Base-by-base conservation (phyloP, 2,888 invertebrate genomes). In the Cetonia aurata region DNA sequence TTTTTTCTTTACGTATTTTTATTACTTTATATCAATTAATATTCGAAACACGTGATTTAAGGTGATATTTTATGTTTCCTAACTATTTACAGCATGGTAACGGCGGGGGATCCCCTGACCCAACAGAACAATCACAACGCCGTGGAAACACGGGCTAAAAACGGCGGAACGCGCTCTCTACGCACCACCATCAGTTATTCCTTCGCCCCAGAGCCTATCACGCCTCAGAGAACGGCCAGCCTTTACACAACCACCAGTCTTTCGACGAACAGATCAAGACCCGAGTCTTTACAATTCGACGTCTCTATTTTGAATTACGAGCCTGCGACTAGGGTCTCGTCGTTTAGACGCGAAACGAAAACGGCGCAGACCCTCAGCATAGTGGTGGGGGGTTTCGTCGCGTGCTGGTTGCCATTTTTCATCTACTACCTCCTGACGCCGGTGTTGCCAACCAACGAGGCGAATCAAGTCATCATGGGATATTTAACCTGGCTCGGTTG, bases 371-470 rank as follows among this genome's bases (percentile, higher is more conserved):
- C 95, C 0, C 83, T 96, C 60, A 94, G 94, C 73, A 89, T 95
- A 4, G 95, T 96, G 0, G 94, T 96, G 0, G 95, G 95, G 0
- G 95, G 95, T 1, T 95, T 95, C 77, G 91, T 95, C 2, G 92
- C 93, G 6, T 96, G 95, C 78, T 96, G 96, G 96, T 83, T 95
- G 33, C 95, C 95, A 0, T 96, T 96, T 83, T 96, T 95, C 83
- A 86, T 94, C 4, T 91, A 93, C 75, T 96, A 96, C 79, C 84
- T 96, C 10, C 86, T 94, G 0, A 93, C 92, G 1, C 95, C 95
- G 4, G 95, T 95, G 79, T 88, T 94, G 67, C 89, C 90, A 0
- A 86, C 90, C 0, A 86, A 85, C 68, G 85, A 86, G 65, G 78
- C 80, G 15, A 82, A 80, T 65, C 72, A 75, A 41, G 87, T 89